A percentile compares a stretch with the other conserved stretches of the same genome.
Evolutionary conservation across 2,888 invertebrate genomes (phyloP).

Genomic region (Andrena camellia): DNA sequence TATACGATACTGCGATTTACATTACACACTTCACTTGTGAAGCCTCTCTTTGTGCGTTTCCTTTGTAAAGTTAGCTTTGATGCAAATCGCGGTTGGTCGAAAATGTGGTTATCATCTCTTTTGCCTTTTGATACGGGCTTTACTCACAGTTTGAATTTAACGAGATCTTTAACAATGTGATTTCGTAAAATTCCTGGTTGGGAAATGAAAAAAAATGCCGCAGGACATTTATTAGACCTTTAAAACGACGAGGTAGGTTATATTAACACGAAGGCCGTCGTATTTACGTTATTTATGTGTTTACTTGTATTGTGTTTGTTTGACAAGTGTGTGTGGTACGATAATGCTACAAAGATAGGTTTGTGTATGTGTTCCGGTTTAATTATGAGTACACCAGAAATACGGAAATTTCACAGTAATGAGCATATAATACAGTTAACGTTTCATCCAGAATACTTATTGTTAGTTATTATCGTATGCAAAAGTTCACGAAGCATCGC

Average conservation of each 20-base stretch:
- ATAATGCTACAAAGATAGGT: too few species aligned
- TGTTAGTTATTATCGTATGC: too few species aligned
- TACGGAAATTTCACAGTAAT: too few species aligned
- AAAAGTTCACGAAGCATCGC: too few species aligned
- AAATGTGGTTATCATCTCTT: constrained; percentile 38
- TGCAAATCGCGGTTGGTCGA: constrained; percentile 58
- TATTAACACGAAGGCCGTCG: too few species aligned
- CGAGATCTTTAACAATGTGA: constrained; percentile 60
- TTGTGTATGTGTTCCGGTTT: too few species aligned
- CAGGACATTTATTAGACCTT: not conserved
- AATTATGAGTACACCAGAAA: too few species aligned
- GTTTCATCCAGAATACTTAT: too few species aligned
- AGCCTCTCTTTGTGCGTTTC: constrained; percentile 48
- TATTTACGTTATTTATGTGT: too few species aligned
- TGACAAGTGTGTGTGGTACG: too few species aligned
- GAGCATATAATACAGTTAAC: too few species aligned
- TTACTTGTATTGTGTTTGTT: too few species aligned
- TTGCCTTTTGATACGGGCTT: constrained; percentile 25
- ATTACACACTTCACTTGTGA: constrained; percentile 56
- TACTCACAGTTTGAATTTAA: constrained; percentile 63
- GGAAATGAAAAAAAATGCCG: not conserved
- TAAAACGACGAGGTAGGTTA: not conserved
- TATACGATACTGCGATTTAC: constrained; percentile 40
- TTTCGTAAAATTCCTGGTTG: constrained; percentile 25
- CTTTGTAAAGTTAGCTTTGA: constrained; percentile 63